Evolutionary conservation across 2,113 vertebrate species (phyloP).

Genomic region (Loxodonta africana): DNA sequence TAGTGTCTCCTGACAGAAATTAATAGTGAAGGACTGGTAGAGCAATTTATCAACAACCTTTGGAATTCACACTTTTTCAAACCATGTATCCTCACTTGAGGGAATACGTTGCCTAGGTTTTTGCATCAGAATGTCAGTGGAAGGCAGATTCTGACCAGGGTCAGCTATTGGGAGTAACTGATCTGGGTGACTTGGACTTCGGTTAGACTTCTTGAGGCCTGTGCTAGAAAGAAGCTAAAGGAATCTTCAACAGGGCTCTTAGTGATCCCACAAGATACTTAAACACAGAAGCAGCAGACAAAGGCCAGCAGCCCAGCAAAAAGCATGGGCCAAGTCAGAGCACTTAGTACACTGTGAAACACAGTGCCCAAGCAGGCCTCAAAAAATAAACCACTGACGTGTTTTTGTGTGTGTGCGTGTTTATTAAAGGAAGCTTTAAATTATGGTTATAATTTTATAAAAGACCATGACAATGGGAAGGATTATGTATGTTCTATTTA

Average conservation of each 20-base stretch:
- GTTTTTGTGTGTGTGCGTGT: neutral
- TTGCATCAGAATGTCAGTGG: conserved; percentile 86
- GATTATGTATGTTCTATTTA: neutral
- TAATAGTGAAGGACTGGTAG: conserved; percentile 89
- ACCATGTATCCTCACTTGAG: conserved; percentile 86
- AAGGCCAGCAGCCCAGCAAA: conserved; percentile 72
- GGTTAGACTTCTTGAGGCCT: conserved; percentile 78
- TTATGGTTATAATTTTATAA: conserved; percentile 38
- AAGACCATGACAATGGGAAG: conserved; percentile 29
- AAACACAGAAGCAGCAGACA: conserved; percentile 86
- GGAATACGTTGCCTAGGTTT: conserved; percentile 79
- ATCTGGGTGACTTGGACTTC: conserved; percentile 84
- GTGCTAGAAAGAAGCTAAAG: conserved; percentile 86
- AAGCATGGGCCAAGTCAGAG: conserved; percentile 10
- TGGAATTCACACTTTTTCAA: conserved; percentile 87
- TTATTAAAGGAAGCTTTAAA: conserved; percentile 53
- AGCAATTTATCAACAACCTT: conserved; percentile 91
- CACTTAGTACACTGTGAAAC: conserved; percentile 66
- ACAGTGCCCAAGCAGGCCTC: conserved; percentile 18
- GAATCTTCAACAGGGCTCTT: conserved; percentile 74
- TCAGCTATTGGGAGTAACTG: conserved; percentile 80
- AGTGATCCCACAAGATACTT: conserved; percentile 76
- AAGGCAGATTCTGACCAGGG: conserved; percentile 86
- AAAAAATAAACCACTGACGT: conserved; percentile 71
- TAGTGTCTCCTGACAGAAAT: conserved; percentile 93